Conservation (phyloP, 1,140 invertebrate species). For the Lethrus apterus region DNA sequence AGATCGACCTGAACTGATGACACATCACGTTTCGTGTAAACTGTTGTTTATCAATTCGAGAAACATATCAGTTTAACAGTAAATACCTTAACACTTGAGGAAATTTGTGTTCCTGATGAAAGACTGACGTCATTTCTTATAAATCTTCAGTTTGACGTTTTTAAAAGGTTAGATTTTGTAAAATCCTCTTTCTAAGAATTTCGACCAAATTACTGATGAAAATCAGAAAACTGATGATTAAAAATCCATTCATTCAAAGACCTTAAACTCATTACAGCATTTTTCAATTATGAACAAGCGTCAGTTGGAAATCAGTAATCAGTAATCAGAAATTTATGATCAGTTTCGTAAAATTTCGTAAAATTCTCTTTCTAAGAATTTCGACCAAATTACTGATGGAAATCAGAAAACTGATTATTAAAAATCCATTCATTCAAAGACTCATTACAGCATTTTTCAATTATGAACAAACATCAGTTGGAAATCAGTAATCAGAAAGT, state of each 20-base stretch:
- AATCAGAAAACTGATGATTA: background rate
- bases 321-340: background rate
- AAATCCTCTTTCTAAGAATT: background rate
- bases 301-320: background rate
- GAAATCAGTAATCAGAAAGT: background rate
- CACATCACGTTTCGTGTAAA: too few species aligned
- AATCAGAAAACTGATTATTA: slow-evolving; percentile 1
- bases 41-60: too few species aligned
- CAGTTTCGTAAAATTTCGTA: background rate
- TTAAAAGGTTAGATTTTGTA: background rate
- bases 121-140: too few species aligned
- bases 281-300: background rate
- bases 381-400: background rate
- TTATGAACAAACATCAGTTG: background rate
- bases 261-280: background rate
- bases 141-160: too few species aligned
- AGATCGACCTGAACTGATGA: too few species aligned
- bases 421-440: background rate
- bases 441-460: background rate
- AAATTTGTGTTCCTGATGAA: too few species aligned
- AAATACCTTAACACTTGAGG: too few species aligned
- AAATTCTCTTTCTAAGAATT: background rate
- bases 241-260: background rate
- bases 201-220: background rate
- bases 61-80: too few species aligned